Conservation (phyloP, 2,113 vertebrate species). For the Carassius gibelio region DNA sequence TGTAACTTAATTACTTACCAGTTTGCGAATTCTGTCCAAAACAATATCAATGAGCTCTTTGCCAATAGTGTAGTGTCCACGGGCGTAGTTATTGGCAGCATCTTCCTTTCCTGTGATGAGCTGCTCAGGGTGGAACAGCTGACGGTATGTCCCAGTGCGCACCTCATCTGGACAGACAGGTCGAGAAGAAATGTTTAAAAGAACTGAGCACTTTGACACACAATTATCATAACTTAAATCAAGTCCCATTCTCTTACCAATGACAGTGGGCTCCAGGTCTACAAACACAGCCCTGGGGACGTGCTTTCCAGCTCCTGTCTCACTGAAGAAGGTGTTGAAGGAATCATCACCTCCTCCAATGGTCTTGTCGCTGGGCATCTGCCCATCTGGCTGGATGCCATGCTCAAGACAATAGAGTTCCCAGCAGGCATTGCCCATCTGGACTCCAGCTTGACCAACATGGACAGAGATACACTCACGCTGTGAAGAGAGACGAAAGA, state of each 20-base stretch:
- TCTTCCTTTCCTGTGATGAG: conserved; percentile 74
- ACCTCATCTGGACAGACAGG: conserved; percentile 75
- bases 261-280: conserved; percentile 75
- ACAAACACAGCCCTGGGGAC: conserved; percentile 77
- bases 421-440: conserved; percentile 78
- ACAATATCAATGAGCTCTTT: conserved; percentile 86
- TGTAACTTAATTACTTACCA: conserved; percentile 67
- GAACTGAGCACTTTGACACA: neutral
- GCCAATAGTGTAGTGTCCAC: conserved; percentile 87
- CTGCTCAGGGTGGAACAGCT: conserved; percentile 69
- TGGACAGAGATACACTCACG: conserved; percentile 77
- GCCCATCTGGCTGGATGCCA: conserved; percentile 74
- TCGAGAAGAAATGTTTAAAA: neutral
- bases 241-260: conserved; percentile 60
- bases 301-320: conserved; percentile 76
- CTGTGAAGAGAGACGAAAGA: conserved; percentile 46
- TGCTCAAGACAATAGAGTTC: conserved; percentile 75
- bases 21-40: conserved; percentile 81
- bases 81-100: conserved; percentile 77
- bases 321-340: conserved; percentile 76
- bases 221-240: neutral
- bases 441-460: conserved; percentile 75
- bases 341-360: conserved; percentile 74
- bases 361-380: conserved; percentile 76
- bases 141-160: conserved; percentile 75